Base-by-base conservation (phyloP, 2,797 vertebrate species). In the Eutrigla gurnardus region DNA sequence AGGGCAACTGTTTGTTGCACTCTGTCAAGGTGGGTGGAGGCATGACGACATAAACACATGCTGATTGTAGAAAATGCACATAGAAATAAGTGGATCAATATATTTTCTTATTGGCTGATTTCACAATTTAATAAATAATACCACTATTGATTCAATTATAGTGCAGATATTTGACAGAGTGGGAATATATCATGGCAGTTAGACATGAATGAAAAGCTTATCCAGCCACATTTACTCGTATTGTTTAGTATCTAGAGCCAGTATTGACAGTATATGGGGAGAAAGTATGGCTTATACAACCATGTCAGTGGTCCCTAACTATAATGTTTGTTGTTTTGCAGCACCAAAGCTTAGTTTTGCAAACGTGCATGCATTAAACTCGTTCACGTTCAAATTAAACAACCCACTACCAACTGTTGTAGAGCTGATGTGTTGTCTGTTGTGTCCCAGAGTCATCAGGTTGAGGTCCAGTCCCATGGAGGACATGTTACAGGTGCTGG, bases 401-500 rank as follows among this genome's bases (percentile, higher is more conserved):
- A n/a, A 35, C 4, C 36, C 9, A 40, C 10, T 12, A 11, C 49
- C 25, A 18, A 52, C 49, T 32, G 10, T 6, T 42, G 9, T 54
- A 14, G 40, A 59, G 35, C 17, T 47, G 5, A 35, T 0, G 14
- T 67, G 32, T 47, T 54, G 9, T 66, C 69, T 87, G 8, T 71
- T 52, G 6, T 70, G 1, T 93, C 93, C 57, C 89, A 99, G 98
- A 91, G 94, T 89, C 96, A 97, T 87, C 95, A 94, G 70, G 92
- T 98, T 5, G 85, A 94, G 79, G 89, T 99, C 74, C 92, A 65
- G 37, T 96, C 97, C 52, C 91, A 83, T 1, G 96, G 96, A 81
- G 98, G 98, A 74, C 91, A 96, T 52, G 88, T 99, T 70, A 96
- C 93, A 75, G 96, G 97, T 74, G 70, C 93, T 67, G 96, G 96